These are phyloP conservation scores for Zophobas morio DNA, from an alignment of 1,140 invertebrate species.

Conservation along the genomic window DNA sequence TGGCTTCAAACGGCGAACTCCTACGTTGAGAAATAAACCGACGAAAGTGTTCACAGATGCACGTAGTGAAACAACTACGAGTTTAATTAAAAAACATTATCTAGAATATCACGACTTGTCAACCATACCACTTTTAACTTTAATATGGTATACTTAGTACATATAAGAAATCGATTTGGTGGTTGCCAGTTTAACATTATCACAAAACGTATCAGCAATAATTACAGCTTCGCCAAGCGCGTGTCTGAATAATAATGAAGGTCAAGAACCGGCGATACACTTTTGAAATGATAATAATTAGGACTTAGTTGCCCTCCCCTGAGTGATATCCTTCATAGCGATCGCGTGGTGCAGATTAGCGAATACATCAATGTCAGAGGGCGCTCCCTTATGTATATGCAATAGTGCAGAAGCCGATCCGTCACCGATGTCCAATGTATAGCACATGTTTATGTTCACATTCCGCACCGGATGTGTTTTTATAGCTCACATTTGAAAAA, in stretches of 20 bases:
- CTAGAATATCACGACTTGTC: too few relatives aligned
- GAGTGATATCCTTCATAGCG: conserved; percentile 20
- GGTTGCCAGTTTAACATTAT: too few relatives aligned
- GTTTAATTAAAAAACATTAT: too few relatives aligned
- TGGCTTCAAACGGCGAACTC: too few relatives aligned
- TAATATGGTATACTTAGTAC: too few relatives aligned
- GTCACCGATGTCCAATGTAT: conserved; percentile 37
- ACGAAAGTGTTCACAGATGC: too few relatives aligned
- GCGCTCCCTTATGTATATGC: conserved; percentile 40
- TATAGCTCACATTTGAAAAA: conserved; percentile 50
- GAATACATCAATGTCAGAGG: conserved; percentile 29
- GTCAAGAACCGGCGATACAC: conserved; percentile 24
- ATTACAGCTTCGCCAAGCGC: background rate
- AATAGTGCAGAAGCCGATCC: conserved; percentile 22
- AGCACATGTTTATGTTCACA: conserved; percentile 48
- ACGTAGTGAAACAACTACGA: too few relatives aligned
- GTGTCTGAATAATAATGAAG: conserved; percentile 11
- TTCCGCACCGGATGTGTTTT: conserved; percentile 49
- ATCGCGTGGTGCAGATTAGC: conserved; percentile 28
- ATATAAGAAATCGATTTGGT: too few relatives aligned
- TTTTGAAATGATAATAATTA: conserved; percentile 28
- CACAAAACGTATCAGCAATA: background rate
- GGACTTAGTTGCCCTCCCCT: conserved; percentile 6
- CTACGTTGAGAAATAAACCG: too few relatives aligned
- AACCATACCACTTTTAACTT: too few relatives aligned